A percentile compares a stretch with the other conserved stretches of the same genome.
Evolutionary conservation across 53 echinoderm and acorn worm genomes (phyloP).

Genomic region (Astropecten irregularis): DNA sequence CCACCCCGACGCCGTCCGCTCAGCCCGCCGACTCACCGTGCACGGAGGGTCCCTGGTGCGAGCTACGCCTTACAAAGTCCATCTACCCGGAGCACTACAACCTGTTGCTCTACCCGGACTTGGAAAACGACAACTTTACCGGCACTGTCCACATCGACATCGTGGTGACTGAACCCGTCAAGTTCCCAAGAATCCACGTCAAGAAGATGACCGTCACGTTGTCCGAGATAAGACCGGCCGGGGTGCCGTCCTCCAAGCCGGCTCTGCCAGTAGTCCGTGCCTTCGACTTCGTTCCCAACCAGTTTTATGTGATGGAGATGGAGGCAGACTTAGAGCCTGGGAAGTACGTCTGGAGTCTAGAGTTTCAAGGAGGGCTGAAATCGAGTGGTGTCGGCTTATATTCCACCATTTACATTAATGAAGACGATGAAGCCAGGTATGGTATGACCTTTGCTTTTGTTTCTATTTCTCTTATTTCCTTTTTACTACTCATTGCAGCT

Average conservation of each 20-base stretch:
- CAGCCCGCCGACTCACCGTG: neutral
- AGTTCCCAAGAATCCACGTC: slow-evolving; percentile 79
- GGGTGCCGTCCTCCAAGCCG: neutral
- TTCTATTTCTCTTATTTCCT: too few relatives aligned
- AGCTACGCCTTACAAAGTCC: slow-evolving; percentile 71
- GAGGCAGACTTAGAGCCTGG: slow-evolving; percentile 20
- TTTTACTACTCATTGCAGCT: too few relatives aligned
- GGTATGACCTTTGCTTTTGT: too few relatives aligned
- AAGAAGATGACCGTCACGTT: slow-evolving; percentile 71
- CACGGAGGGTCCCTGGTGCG: slow-evolving; percentile 45
- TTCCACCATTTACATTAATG: slow-evolving; percentile 81
- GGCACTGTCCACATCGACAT: slow-evolving; percentile 76
- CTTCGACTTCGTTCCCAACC: slow-evolving; percentile 66
- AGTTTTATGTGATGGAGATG: slow-evolving; percentile 81
- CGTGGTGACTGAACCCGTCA: slow-evolving; percentile 42
- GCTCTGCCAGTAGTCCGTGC: neutral
- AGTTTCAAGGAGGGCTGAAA: slow-evolving; percentile 63
- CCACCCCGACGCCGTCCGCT: neutral
- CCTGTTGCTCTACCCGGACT: slow-evolving; percentile 78
- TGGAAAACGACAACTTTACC: slow-evolving; percentile 53
- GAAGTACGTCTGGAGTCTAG: slow-evolving; percentile 42
- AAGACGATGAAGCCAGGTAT: slow-evolving; percentile 70
- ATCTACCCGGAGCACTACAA: slow-evolving; percentile 74
- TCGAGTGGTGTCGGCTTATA: slow-evolving; percentile 82
- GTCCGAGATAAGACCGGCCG: slow-evolving; percentile 30